Evolutionary conservation across 2,888 invertebrate species (phyloP), one percentile per base, ranked within the genome.

Genomic region (Leptinotarsa tumamoca): DNA sequence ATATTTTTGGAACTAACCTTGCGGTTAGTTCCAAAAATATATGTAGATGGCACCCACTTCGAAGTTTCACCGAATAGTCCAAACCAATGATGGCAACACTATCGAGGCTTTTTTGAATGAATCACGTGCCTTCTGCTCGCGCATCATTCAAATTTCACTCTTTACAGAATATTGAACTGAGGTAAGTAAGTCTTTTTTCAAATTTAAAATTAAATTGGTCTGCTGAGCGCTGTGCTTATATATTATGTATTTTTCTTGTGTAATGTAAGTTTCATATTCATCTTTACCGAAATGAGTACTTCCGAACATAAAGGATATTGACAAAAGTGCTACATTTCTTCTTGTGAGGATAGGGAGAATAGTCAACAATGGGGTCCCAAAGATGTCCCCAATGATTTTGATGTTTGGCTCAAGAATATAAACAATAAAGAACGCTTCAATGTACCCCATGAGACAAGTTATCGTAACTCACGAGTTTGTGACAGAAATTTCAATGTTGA

Each of bases 401-500:
- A 58, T 58, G 23, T 61, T 61, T 61, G 58, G 27, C 58, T 10
- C 21, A 61, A 61, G 58, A 61, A 61, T 61, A 61, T 61, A 23
- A 61, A 61, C 58, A 61, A 15, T 58, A 21, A 58, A 61, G 23
- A 61, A 61, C 23, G 23, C 13, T 4, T 58, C 21, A 58, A 58
- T 58, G 58, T 58, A 58, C 58, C 58, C 58, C 58, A 21, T 21
- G 21, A 21, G 21, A 21, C 21, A 21, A 21, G 21, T 21, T 21
- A 21, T 21, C 21, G 21, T 21, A 21, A 21, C 21, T 21, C 21
- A 21, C 21, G 21, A 21, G 21, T 21, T 21, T 21, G 21, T 21
- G 23, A 61, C 58, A 61, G 7, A 61, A 23, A 61, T 61, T 61
- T 61, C 58, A 23, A 17, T 61, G 14, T 23, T 27, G 23, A 23